Base-by-base conservation (phyloP, 1,140 invertebrate genomes). In the Formica exsecta region DNA sequence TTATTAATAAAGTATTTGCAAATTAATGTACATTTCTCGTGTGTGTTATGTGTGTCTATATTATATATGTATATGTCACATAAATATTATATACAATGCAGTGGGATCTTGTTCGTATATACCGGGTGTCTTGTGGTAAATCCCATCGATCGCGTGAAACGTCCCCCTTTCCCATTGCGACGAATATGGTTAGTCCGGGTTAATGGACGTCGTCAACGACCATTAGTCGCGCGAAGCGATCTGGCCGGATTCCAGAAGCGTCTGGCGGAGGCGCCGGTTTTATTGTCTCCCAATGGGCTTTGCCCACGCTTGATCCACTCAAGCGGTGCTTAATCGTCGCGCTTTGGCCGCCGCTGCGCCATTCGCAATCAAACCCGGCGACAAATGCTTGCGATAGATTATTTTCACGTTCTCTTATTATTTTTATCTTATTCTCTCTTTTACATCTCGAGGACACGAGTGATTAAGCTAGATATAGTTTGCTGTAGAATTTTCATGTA, bases 231-330 rank as follows among this genome's bases (percentile, higher is more conserved):
- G 87, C 79, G 77, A 89, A 65, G 88, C 89, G 86, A 88, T 91
- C 88, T 91, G 90, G 90, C 75, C 81, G 83, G 90, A 91, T 91
- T 91, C 90, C 90, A 89, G 88, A 41, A 91, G 90, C 87, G 90
- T 86, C 81, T 89, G 87, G 64, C 70, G 61, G 86, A 91, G 90
- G 90, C 88, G 90, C 86, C 88, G 86, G 79, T 87, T 91, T 91
- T 91, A 91, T 91, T 91, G 90, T 91, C 88, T 91, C 70, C 66
- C 86, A 86, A 91, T 91, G 61, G 62, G 62, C 80, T 86, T 89
- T 85, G 89, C 88, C 88, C 88, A 89, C 88, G 89, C 88, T 68
- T 79, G 89, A 89, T 87, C 70, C 48, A 77, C 62, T 41, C 66
- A 51, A 19, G 86, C 74, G 85, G 74, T 74, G 80, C 88, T 90